These are phyloP conservation scores for Nemopilema nomurai DNA, from an alignment of 30 jellyfish, hydroid and myxozoan genomes.

Conservation along the genomic window DNA sequence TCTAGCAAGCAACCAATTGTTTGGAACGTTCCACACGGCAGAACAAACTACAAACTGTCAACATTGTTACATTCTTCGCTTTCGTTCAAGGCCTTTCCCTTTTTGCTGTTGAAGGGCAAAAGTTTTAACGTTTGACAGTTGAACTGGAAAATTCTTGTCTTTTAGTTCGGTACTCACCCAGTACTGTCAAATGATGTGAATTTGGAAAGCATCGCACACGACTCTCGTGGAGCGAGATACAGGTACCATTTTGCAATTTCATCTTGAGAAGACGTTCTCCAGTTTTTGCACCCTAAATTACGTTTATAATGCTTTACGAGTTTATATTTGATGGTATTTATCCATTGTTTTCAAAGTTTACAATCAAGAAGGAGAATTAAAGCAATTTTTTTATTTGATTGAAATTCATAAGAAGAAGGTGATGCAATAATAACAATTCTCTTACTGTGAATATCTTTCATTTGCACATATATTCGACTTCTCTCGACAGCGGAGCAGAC, in stretches of 20 bases:
- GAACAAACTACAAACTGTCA: too few relatives aligned
- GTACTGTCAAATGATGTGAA: constrained; percentile 43
- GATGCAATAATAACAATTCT: too few relatives aligned
- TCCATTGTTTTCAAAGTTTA: too few relatives aligned
- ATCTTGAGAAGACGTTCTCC: too few relatives aligned
- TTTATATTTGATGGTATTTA: too few relatives aligned
- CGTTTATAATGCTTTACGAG: too few relatives aligned
- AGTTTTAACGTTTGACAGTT: not conserved
- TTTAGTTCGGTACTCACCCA: constrained; percentile 92
- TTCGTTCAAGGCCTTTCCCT: not conserved
- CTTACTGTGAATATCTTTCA: not conserved
- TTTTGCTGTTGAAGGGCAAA: not conserved
- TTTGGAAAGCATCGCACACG: constrained; percentile 54
- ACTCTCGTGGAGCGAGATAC: constrained; percentile 79
- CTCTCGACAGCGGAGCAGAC: constrained; percentile 99
- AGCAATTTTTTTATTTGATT: too few relatives aligned
- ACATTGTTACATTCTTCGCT: too few relatives aligned
- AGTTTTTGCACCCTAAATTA: too few relatives aligned
- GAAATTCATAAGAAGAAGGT: too few relatives aligned
- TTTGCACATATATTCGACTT: not conserved
- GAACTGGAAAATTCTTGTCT: not conserved
- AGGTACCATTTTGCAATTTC: constrained; percentile 76
- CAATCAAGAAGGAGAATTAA: not conserved
- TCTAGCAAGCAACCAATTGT: too few relatives aligned
- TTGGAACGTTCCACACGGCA: too few relatives aligned